Evolutionary conservation across 1,140 invertebrate species (phyloP).

Genomic region (Nephila pilipes): DNA sequence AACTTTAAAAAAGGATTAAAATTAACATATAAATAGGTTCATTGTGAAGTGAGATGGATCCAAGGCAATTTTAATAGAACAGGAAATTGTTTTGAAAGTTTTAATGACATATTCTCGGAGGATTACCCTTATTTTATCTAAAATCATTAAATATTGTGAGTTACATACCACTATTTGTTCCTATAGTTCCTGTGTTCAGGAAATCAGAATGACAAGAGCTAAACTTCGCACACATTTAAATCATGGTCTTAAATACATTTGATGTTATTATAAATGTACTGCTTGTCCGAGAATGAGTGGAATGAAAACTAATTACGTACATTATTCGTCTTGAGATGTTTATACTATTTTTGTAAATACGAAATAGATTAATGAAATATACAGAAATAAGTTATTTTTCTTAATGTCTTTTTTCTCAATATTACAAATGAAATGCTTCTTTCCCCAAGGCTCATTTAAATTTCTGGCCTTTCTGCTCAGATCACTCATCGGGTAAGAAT

Average conservation of each 20-base stretch:
- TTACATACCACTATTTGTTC: not conserved
- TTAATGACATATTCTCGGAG: constrained; percentile 32
- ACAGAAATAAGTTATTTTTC: no score
- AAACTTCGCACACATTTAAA: not conserved
- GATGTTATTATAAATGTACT: not conserved
- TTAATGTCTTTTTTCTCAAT: no score
- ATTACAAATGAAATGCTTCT: no score
- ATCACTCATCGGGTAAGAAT: no score
- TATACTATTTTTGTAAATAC: no score
- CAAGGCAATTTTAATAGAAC: constrained; percentile 15
- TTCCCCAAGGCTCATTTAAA: no score
- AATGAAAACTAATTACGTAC: no score
- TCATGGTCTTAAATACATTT: not conserved
- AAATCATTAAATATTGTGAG: not conserved
- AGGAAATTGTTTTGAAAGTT: constrained; percentile 41
- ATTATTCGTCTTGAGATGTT: no score
- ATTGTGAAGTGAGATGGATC: not conserved
- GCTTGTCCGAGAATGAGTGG: no score
- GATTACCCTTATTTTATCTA: not conserved
- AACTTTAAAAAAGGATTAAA: constrained; percentile 10
- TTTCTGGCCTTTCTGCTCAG: no score
- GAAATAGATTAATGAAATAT: no score
- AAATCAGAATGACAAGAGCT: not conserved
- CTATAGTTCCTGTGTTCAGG: not conserved
- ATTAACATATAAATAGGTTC: constrained; percentile 35